phyloP scores from a whole-genome alignment of 2,113 vertebrate genomes.

The Pleuronectes platessa region DNA sequence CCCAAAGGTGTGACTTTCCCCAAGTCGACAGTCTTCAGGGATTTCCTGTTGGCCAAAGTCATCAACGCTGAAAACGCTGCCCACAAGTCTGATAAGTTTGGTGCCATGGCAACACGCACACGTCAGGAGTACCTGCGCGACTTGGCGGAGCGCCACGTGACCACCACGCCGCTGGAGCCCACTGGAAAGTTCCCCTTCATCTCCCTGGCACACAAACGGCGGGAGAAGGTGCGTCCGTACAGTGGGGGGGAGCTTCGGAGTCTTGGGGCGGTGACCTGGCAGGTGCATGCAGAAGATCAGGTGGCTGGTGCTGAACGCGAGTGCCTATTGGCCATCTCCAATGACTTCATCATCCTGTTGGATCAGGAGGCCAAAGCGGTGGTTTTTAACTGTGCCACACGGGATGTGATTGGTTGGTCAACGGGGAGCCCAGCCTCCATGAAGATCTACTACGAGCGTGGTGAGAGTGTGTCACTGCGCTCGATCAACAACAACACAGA shows the following conservation, averaged over 20 bases:
- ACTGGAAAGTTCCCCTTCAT: slow-evolving; percentile 96
- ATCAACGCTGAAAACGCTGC: slow-evolving; percentile 97
- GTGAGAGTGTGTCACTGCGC: slow-evolving; percentile 92
- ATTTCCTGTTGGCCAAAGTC: slow-evolving; percentile 96
- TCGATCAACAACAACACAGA: slow-evolving; percentile 90
- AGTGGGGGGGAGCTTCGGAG: slow-evolving; percentile 91
- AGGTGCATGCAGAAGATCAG: slow-evolving; percentile 92
- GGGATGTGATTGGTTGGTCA: slow-evolving; percentile 96
- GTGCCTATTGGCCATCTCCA: slow-evolving; percentile 91
- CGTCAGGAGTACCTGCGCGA: slow-evolving; percentile 96
- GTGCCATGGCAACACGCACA: slow-evolving; percentile 95
- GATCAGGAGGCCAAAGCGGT: slow-evolving; percentile 92
- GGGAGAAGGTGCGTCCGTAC: slow-evolving; percentile 92
- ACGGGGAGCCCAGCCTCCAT: slow-evolving; percentile 88
- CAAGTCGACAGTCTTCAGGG: slow-evolving; percentile 96
- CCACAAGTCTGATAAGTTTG: slow-evolving; percentile 96
- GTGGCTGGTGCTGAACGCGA: slow-evolving; percentile 91
- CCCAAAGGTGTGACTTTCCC: slow-evolving; percentile 96
- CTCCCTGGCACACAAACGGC: slow-evolving; percentile 94
- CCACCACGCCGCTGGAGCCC: slow-evolving; percentile 93
- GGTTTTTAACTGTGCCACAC: slow-evolving; percentile 94
- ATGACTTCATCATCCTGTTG: slow-evolving; percentile 91
- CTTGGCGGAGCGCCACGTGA: slow-evolving; percentile 95
- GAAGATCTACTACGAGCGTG: slow-evolving; percentile 96
- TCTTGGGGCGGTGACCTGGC: slow-evolving; percentile 91